Base-by-base conservation (phyloP, 2,797 vertebrate species). In the Sebastiscus albofasciatus region DNA sequence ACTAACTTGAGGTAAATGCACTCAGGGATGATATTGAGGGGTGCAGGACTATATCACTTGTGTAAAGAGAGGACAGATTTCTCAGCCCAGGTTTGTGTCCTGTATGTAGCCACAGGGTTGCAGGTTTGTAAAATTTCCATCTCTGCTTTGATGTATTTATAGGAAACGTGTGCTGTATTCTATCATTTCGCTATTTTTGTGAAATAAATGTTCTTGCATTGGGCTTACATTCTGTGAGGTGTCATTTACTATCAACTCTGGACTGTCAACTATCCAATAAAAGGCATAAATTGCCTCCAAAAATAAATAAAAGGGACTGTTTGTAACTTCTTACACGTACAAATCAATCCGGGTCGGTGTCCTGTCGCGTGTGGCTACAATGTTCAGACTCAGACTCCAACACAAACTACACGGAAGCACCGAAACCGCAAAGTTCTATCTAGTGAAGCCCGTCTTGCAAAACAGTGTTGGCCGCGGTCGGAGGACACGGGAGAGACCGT, bases 131-230 rank as follows among this genome's bases (percentile, higher is more conserved):
- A 42, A 55, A 72, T 62, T 10, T 64, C 39, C 33, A 13, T 59
- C 36, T 84, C 34, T 78, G 67, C 55, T 87, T 66, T 70, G 1
- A 72, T 75, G 14, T 22, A 29, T 61, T 82, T 62, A 27, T 29
- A 52, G 49, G 18, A 79, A 71, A 72, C 22, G 36, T 83, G 7
- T 75, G 59, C 39, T 91, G 65, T 81, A 65, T 72, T 90, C 80
- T 87, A 64, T 94, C 1, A 22, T 85, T 92, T 93, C 33, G n/a
- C 54, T 64, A 29, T 67, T 86, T 81, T 87, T 87, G 80, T 87
- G 72, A 78, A 95, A 96, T 96, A 96, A 96, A 96, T 86, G 13
- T 87, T 83, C 71, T 89, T 83, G 91, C 90, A 90, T 49, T 76
- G 31, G 34, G 56, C 18, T 80, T 71, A 34, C 24, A 46, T 60